A percentile compares a stretch with the other conserved stretches of the same genome.
phyloP scores from a whole-genome alignment of 2,113 vertebrate genomes.

The Caranx melampygus region DNA sequence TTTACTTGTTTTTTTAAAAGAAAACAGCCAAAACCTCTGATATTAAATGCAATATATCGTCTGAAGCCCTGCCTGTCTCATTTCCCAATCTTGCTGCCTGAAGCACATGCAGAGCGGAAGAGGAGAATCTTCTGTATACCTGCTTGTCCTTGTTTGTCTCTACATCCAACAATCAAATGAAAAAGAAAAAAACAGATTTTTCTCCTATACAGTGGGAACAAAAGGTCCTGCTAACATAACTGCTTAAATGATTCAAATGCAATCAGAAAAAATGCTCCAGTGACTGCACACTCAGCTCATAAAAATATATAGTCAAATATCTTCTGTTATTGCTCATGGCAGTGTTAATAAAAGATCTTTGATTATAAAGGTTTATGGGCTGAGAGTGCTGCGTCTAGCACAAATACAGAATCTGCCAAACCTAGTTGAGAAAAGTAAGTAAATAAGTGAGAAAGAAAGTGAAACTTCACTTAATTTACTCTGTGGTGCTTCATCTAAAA shows the following conservation, averaged over 20 bases:
- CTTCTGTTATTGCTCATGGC: background rate
- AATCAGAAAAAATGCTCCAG: background rate
- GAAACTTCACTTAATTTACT: background rate
- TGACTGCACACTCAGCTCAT: background rate
- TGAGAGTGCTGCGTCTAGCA: background rate
- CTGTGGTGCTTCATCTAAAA: background rate
- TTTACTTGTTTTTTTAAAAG: background rate
- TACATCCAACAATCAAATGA: background rate
- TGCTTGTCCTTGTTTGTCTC: background rate
- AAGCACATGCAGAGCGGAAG: background rate
- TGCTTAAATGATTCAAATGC: background rate
- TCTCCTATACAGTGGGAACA: background rate
- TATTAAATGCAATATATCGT: background rate
- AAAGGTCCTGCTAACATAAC: background rate
- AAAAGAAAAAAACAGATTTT: background rate
- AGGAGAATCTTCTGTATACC: background rate
- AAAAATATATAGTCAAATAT: background rate
- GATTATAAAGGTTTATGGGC: background rate
- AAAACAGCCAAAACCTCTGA: background rate
- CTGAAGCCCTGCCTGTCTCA: background rate
- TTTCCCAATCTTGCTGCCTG: background rate
- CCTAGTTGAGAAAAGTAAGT: background rate
- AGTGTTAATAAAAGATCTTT: slow-evolving; percentile 13
- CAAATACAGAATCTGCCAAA: background rate
- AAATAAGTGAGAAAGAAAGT: background rate